Evolutionary conservation across 2,113 vertebrate genomes (phyloP).

Genomic region (Buteo buteo): DNA sequence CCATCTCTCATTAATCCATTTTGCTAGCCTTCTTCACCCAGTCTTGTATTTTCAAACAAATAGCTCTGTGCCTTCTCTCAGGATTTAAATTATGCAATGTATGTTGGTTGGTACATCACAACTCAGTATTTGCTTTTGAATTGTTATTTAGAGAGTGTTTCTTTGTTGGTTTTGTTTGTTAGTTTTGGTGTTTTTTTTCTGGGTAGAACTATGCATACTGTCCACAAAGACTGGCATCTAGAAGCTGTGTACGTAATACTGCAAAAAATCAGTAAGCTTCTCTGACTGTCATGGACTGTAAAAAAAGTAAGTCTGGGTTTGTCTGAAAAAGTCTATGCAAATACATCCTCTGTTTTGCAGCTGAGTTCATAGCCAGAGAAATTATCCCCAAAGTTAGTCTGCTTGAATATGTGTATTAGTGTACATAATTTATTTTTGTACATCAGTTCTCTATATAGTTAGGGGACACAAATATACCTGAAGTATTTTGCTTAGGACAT

Average conservation of each 20-base stretch:
- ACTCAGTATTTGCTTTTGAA: neutral
- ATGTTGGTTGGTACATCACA: neutral
- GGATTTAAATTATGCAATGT: neutral
- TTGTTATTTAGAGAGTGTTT: neutral
- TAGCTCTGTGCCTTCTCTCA: neutral
- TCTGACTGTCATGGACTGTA: neutral
- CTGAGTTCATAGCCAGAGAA: neutral
- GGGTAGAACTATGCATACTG: neutral
- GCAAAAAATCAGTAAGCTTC: neutral
- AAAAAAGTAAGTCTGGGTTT: neutral
- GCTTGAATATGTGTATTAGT: neutral
- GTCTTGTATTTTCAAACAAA: neutral
- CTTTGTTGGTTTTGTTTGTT: neutral
- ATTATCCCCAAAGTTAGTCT: neutral
- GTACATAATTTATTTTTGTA: neutral
- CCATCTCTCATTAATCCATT: neutral
- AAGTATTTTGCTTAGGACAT: neutral
- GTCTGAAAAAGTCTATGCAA: neutral
- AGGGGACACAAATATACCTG: neutral
- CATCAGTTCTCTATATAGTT: neutral
- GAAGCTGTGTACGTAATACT: neutral
- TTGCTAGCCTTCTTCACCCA: neutral
- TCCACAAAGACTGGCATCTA: neutral
- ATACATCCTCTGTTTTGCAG: neutral
- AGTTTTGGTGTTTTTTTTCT: neutral